Base-by-base conservation (phyloP, 2,113 vertebrate genomes). In the Bos javanicus region DNA sequence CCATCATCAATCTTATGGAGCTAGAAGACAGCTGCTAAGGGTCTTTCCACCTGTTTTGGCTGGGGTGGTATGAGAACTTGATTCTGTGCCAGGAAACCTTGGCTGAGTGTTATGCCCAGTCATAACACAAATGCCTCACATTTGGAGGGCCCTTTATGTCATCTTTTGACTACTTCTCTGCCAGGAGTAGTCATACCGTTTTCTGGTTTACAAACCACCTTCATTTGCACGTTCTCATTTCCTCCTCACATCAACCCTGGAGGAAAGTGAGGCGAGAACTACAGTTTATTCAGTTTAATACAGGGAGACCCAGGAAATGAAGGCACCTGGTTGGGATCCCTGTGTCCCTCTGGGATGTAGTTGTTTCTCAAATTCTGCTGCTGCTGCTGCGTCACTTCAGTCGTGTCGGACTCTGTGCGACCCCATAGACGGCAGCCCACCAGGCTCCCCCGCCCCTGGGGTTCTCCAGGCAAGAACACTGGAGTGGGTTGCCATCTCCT, bases 41-140 rank as follows among this genome's bases (percentile, higher is more conserved):
- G 96, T 57, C 92, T 92, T 74, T 84, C 90, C 92, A 97, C 94
- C 92, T 95, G 84, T 83, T 91, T 94, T 89, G 94, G 94, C 95
- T 97, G 84, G 50, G 87, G 48, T 84, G 36, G 71, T 39, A 83
- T 62, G 82, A 94, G 89, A 94, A 89, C 13, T 97, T 96, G 96
- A 91, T 43, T 95, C 94, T 28, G 3, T 87, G 95, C 97, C 96
- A 97, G 90, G 62, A 97, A 97, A 50, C 92, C 84, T 80, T 97
- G 96, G 95, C 98, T 92, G 95, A 71, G 78, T 71, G 83, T 90
- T 91, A 39, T 82, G 48, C 97, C 90, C 92, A 56, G 87, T 83
- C 71, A 74, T 80, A 90, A 94, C 48, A 97, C 92, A 96, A 92
- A 81, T 83, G 94, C 87, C 62, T 93, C 86, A 48, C 62, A 43